These are phyloP conservation scores for Cephalopholis sonnerati DNA, from an alignment of 2,113 vertebrate genomes.

Conservation along the genomic window DNA sequence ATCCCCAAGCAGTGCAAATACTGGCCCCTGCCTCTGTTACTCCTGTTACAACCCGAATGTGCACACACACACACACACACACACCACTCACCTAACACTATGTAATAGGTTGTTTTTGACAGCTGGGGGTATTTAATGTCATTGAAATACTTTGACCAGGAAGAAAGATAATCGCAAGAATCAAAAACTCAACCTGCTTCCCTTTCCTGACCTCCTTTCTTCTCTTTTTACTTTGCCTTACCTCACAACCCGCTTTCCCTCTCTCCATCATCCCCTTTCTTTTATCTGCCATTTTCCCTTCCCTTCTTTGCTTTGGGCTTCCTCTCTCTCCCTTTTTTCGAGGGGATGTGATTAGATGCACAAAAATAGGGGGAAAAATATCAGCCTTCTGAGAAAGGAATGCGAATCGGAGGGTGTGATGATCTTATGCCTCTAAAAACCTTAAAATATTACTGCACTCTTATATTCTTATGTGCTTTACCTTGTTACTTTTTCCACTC, in stretches of 20 bases:
- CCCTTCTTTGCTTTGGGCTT: constrained; percentile 53
- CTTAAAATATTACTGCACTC: background rate
- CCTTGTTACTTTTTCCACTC: background rate
- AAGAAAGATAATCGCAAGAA: constrained; percentile 67
- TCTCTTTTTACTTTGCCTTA: constrained; percentile 46
- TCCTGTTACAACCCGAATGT: constrained; percentile 31
- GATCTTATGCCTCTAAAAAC: constrained; percentile 1
- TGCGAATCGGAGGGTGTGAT: background rate
- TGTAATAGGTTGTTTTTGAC: constrained; percentile 71
- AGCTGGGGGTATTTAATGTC: constrained; percentile 74
- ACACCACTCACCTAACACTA: constrained; percentile 35
- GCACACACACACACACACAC: constrained; percentile 22
- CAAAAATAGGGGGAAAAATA: background rate
- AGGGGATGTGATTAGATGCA: constrained; percentile 52
- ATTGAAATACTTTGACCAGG: constrained; percentile 76
- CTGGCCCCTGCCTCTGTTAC: constrained; percentile 43
- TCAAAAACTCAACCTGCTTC: constrained; percentile 75
- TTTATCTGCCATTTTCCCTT: constrained; percentile 59
- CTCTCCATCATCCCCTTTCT: constrained; percentile 53
- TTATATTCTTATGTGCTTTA: background rate
- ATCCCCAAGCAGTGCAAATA: constrained; percentile 56
- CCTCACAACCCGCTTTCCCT: constrained; percentile 34
- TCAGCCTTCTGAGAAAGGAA: constrained; percentile 16
- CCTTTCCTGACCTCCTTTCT: constrained; percentile 68
- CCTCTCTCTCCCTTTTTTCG: constrained; percentile 47